A percentile compares a stretch with the other conserved stretches of the same genome.
Conservation (phyloP, 2,888 invertebrate genomes). For the Galerucella calmariensis region DNA sequence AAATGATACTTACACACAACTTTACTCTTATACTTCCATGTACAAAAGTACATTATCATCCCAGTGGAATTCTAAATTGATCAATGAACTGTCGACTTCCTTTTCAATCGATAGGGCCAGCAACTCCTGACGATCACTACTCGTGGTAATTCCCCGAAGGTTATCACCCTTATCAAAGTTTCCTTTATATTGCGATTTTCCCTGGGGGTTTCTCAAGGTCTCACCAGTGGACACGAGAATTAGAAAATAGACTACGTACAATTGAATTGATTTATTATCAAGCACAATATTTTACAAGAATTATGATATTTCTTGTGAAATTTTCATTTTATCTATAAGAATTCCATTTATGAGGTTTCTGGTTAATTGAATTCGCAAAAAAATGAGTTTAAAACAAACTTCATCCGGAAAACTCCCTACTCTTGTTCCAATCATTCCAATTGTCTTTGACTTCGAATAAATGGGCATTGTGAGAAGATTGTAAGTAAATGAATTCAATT, state of each 20-base stretch:
- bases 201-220: slow-evolving; percentile 11
- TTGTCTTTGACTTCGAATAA: no score
- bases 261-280: neutral
- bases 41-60: slow-evolving; percentile 27
- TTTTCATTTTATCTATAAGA: no score
- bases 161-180: slow-evolving; percentile 34
- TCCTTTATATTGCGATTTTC: slow-evolving; percentile 28
- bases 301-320: no score
- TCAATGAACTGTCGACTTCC: slow-evolving; percentile 35
- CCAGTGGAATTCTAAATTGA: slow-evolving; percentile 30
- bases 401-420: no score
- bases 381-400: no score
- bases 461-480: no score
- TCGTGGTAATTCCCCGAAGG: slow-evolving; percentile 29
- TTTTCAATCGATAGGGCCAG: slow-evolving; percentile 34
- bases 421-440: no score
- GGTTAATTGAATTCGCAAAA: no score
- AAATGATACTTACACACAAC: neutral
- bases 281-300: neutral
- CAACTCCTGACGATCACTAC: slow-evolving; percentile 35
- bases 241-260: slow-evolving; percentile 10
- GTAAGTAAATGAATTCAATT: no score
- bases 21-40: slow-evolving; percentile 7
- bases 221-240: slow-evolving; percentile 25
- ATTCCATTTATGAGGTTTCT: no score